phyloP scores from a whole-genome alignment of 2,797 vertebrate genomes.

The Enteromius viviparus region DNA sequence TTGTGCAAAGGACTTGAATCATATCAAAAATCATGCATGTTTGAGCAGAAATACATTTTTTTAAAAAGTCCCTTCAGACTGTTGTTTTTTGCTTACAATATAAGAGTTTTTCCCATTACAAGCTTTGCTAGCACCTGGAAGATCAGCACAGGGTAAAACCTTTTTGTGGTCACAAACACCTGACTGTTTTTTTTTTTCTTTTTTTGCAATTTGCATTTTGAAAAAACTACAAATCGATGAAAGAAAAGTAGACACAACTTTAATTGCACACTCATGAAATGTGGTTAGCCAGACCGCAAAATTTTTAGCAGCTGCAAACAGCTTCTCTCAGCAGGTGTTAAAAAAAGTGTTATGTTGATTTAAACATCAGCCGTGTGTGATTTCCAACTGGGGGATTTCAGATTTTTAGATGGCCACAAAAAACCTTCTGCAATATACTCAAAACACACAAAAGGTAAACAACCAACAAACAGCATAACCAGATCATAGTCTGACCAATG shows the following conservation, averaged over 20 bases:
- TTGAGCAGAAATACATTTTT: background rate
- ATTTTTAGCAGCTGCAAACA: constrained; percentile 23
- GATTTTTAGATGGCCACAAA: constrained; percentile 24
- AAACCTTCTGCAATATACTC: constrained; percentile 7
- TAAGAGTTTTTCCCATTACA: background rate
- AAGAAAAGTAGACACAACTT: background rate
- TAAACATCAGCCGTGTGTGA: constrained; percentile 49
- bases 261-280: constrained; percentile 44
- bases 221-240: constrained; percentile 11
- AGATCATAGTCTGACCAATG: background rate
- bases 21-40: background rate
- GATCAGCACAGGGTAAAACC: background rate
- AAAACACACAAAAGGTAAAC: constrained; percentile 1
- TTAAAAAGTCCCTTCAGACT: background rate
- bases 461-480: background rate
- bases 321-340: constrained; percentile 32
- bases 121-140: background rate
- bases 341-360: background rate
- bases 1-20: no score
- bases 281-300: constrained; percentile 40
- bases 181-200: background rate
- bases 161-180: constrained; percentile 22
- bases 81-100: constrained; percentile 11
- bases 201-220: background rate
- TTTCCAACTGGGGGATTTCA: constrained; percentile 58